Conservation (phyloP, 2,113 vertebrate species). For the Siniperca knerii region DNA sequence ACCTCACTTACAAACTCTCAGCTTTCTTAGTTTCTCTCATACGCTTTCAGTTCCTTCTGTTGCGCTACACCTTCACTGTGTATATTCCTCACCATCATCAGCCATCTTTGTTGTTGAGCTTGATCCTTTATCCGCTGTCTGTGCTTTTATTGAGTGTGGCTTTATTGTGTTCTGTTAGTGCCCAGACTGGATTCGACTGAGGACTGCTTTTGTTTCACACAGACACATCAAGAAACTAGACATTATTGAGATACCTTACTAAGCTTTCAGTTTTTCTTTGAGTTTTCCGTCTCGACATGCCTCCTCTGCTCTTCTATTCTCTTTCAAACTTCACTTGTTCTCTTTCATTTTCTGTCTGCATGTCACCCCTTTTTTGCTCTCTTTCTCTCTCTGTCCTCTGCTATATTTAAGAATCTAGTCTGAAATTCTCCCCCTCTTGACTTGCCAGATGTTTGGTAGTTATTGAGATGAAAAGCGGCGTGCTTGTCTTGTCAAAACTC, state of each 20-base stretch:
- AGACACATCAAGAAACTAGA: not conserved
- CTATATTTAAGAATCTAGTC: constrained; percentile 25
- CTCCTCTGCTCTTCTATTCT: constrained; percentile 57
- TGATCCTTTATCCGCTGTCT: not conserved
- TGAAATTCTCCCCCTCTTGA: constrained; percentile 20
- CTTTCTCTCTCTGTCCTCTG: constrained; percentile 6
- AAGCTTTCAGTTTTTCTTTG: constrained; percentile 43
- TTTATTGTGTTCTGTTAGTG: not conserved
- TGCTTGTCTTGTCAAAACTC: constrained; percentile 38
- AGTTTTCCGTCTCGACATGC: constrained; percentile 6
- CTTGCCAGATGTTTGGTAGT: constrained; percentile 33
- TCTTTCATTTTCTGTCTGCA: constrained; percentile 44
- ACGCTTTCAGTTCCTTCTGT: not conserved
- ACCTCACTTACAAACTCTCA: not conserved
- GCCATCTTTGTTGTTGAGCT: not conserved
- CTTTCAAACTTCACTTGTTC: constrained; percentile 62
- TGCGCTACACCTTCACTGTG: not conserved
- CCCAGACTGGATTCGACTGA: constrained; percentile 28
- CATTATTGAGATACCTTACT: constrained; percentile 18
- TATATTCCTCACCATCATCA: not conserved
- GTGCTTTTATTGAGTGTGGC: not conserved
- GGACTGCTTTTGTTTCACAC: constrained; percentile 32
- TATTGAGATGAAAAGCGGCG: constrained; percentile 39
- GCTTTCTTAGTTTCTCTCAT: not conserved
- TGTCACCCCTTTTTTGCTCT: not conserved